These are phyloP conservation scores for Sterna hirundo DNA, from an alignment of 2,113 vertebrate genomes.

Conservation along the genomic window DNA sequence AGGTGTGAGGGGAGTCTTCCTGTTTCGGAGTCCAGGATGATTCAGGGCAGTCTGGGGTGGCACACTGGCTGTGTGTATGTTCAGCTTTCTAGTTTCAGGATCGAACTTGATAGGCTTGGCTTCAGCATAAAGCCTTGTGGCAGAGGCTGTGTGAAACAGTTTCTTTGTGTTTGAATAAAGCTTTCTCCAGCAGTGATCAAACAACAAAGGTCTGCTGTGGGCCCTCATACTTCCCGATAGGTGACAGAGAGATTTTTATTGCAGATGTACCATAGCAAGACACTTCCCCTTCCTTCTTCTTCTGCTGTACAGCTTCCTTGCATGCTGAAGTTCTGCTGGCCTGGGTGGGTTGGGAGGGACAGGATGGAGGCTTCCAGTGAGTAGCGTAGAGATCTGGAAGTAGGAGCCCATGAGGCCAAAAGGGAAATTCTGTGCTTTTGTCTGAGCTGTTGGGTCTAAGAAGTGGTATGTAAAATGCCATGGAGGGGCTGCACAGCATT, in stretches of 20 bases:
- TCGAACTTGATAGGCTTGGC: background rate
- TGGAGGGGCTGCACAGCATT: rapidly evolving
- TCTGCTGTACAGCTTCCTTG: background rate
- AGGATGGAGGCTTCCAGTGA: background rate
- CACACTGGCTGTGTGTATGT: no score
- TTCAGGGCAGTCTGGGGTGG: background rate
- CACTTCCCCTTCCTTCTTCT: background rate
- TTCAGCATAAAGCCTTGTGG: background rate
- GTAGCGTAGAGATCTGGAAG: background rate
- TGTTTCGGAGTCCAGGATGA: background rate
- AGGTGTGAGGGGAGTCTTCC: background rate
- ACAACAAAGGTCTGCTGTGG: background rate
- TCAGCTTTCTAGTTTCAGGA: background rate
- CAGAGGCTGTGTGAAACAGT: background rate
- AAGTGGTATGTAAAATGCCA: background rate
- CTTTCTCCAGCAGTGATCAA: background rate
- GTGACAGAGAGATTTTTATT: background rate
- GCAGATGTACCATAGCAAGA: rapidly evolving
- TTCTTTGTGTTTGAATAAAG: background rate
- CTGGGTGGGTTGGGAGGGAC: background rate
- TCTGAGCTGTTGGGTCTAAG: background rate
- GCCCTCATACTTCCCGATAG: background rate
- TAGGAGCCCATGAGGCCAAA: background rate
- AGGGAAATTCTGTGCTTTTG: background rate
- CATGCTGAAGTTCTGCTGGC: background rate